Percentiles rank a stretch among this genome's conserved stretches.
Evolutionary conservation across 2,888 invertebrate genomes (phyloP).

Genomic region (Griposia aprilina): DNA sequence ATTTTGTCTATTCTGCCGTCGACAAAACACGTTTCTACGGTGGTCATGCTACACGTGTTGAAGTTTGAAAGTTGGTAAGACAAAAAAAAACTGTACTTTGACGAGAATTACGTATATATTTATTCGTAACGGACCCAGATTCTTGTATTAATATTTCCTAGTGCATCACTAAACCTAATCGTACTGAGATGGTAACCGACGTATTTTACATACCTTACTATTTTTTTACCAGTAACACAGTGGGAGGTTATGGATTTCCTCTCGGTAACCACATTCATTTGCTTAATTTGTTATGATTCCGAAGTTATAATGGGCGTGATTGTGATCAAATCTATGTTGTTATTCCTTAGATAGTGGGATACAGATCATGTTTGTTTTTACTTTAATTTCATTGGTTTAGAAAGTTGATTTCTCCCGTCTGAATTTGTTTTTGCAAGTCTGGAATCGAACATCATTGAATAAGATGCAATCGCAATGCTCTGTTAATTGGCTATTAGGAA

Average conservation of each 20-base stretch:
- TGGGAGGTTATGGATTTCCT: constrained; percentile 56
- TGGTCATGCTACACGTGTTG: too few species aligned
- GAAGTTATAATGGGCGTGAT: constrained; percentile 19
- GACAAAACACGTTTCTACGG: too few species aligned
- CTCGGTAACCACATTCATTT: constrained; percentile 30
- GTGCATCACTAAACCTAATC: constrained; percentile 54
- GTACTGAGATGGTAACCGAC: constrained; percentile 33
- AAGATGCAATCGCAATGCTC: neutral
- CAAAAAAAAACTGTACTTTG: neutral
- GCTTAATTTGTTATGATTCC: constrained; percentile 30
- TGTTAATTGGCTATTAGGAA: too few species aligned
- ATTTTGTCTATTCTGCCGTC: too few species aligned
- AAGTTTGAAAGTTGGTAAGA: neutral
- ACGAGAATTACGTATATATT: neutral
- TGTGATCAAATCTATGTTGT: constrained; percentile 4
- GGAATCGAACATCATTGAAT: neutral
- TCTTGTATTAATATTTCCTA: constrained; percentile 9
- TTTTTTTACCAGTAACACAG: constrained; percentile 48
- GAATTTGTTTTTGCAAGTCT: neutral
- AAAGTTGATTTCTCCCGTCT: neutral
- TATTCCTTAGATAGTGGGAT: neutral
- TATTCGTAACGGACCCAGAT: neutral
- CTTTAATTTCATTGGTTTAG: neutral
- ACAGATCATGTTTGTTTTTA: neutral
- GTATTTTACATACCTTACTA: constrained; percentile 48